Percentiles rank a stretch among this genome's conserved stretches.
These are phyloP conservation scores for Accipiter cooperii DNA, from an alignment of 2,113 vertebrate genomes.

Conservation along the genomic window DNA sequence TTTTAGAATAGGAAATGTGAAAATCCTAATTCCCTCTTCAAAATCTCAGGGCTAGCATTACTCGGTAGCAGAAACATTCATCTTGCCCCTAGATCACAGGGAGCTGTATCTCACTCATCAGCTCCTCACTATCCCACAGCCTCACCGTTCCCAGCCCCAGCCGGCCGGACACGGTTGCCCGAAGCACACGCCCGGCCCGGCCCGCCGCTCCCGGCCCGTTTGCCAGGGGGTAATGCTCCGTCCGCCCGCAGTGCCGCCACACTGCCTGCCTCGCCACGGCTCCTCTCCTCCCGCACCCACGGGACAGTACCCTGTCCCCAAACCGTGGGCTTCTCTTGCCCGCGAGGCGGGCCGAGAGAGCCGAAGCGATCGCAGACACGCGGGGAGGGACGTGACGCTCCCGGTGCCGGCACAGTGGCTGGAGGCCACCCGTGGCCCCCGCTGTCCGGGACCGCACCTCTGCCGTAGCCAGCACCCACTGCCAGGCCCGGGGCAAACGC, in stretches of 20 bases:
- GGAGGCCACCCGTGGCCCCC: not conserved
- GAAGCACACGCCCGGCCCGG: accelerated
- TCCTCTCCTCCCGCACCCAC: accelerated
- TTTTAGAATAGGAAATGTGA: slow-evolving; percentile 7
- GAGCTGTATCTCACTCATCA: not conserved
- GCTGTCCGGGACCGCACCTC: accelerated
- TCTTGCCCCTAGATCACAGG: not conserved
- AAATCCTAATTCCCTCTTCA: not conserved
- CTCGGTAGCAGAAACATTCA: not conserved
- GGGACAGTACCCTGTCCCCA: not conserved
- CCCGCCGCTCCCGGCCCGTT: accelerated
- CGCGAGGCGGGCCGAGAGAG: accelerated
- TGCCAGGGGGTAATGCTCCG: not conserved
- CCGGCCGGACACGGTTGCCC: not conserved
- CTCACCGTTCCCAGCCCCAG: not conserved
- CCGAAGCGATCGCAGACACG: accelerated
- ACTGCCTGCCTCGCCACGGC: accelerated
- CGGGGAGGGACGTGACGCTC: not conserved
- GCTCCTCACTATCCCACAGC: not conserved
- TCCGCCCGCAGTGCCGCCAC: accelerated
- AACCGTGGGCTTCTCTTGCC: accelerated
- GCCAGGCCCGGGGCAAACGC: not conserved
- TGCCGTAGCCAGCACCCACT: not conserved
- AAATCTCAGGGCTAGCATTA: not conserved
- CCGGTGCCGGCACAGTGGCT: accelerated